Base-by-base conservation (phyloP, 2,113 vertebrate genomes). In the Syrmaticus mikado region DNA sequence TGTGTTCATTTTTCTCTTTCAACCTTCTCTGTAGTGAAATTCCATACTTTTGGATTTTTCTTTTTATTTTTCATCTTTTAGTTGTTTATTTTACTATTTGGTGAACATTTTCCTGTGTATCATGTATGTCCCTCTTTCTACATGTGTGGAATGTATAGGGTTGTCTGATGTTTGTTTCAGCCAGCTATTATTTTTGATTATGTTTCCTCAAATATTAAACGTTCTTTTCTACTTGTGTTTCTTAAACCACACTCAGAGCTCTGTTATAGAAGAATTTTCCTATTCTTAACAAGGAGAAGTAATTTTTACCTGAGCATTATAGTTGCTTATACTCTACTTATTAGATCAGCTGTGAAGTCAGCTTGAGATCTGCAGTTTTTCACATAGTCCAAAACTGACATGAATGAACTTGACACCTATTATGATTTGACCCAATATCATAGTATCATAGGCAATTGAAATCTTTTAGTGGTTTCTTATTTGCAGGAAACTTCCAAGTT, bases 391-490 rank as follows among this genome's bases (percentile, higher is more conserved):
- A 85, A 46, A 90, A 88, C 14, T 53, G 46, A 64, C 14, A 22
- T 65, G 61, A 76, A 46, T 81, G 34, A 86, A 75, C 61, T 74
- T 89, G 41, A 67, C 85, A 25, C 19, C 28, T 90, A 18, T 24
- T 76, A 11, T 79, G 70, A 58, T 85, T 80, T 76, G 67, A 73
- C 18, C 30, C 61, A 57, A 50, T 78, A 78, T 40, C 62, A 53
- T 62, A 57, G 48, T 71, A 72, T 40, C 58, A 45, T 61, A 52
- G 45, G 30, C 28, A 90, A 90, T 75, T 86, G 24, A 92, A 91
- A 67, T 83, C 58, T 88, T 38, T 83, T 90, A 71, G 76, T 72
- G 38, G 46, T 95, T 94, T 91, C 21, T 66, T 82, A 61, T 30
- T 73, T 81, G 57, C 46, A 78, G 70, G 77, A 61, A 75, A 55